Conservation (phyloP, 2,888 invertebrate genomes). For the Microlaimidae sp. region DNA sequence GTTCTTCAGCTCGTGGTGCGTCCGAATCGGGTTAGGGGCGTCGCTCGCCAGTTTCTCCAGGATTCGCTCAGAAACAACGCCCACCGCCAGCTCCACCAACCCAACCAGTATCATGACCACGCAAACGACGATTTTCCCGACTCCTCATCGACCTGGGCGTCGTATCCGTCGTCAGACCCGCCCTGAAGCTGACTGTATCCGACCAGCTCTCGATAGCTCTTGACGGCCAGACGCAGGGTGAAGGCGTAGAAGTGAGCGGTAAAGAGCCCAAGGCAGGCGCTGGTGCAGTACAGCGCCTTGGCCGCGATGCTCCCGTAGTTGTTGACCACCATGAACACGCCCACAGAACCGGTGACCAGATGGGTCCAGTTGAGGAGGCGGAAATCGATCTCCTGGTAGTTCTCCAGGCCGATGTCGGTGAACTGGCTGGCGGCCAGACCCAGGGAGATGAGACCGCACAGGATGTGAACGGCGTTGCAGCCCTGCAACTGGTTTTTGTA, state of each 20-base stretch:
- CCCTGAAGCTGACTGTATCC: background rate
- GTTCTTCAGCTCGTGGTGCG: background rate
- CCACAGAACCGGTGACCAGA: slow-evolving; percentile 24
- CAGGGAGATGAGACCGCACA: slow-evolving; percentile 25
- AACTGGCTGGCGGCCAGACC: slow-evolving; percentile 31
- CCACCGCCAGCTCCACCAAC: slow-evolving; percentile 23
- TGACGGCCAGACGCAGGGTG: background rate
- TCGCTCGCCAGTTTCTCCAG: slow-evolving; percentile 26
- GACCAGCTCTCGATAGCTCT: background rate
- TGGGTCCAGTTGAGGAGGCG: slow-evolving; percentile 29
- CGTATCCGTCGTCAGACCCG: background rate
- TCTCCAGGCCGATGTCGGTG: slow-evolving; percentile 26
- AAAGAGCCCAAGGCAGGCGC: slow-evolving; percentile 25
- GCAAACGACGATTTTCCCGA: slow-evolving; percentile 25
- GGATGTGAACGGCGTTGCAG: slow-evolving; percentile 28
- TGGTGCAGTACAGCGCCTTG: slow-evolving; percentile 28
- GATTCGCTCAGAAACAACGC: slow-evolving; percentile 23
- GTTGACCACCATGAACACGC: slow-evolving; percentile 27
- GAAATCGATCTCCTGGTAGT: too few species aligned
- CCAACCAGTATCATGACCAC: slow-evolving; percentile 27
- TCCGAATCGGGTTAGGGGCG: background rate
- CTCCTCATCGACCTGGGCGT: too few species aligned
- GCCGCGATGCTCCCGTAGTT: slow-evolving; percentile 33
- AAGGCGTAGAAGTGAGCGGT: slow-evolving; percentile 29
- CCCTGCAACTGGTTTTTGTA: too few species aligned